Evolutionary conservation across 2,888 invertebrate genomes (phyloP), one percentile per base, ranked within the genome.

Genomic region (Mesorhabditis sp.): DNA sequence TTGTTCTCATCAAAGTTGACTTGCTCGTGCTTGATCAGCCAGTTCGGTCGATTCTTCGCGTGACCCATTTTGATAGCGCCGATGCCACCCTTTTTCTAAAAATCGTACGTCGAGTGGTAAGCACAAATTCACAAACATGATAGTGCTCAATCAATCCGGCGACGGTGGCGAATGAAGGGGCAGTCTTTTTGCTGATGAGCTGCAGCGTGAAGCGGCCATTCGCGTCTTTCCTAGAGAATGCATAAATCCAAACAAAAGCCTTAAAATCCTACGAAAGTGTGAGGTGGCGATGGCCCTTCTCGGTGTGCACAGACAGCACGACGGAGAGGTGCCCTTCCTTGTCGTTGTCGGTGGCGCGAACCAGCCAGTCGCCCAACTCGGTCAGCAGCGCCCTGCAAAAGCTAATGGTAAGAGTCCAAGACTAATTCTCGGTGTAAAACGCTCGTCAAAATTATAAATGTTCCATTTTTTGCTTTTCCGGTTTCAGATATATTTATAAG

Each of bases 1-100:
- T 71, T 72, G 13, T 68, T 69, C 28, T 64, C 43, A 62, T 76
- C 66, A 66, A 70, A 81, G 7, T 44, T 45, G 64, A 80, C 70
- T 41, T 70, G 66, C 6, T 73, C 72, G 70, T 79, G 79, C 45
- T 74, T 73, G 45, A 81, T 77, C 61, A 79, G 69, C 79, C 81
- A 72, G 44, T 65, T 63, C 45, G 79, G 74, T 44, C 79, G 71
- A 28, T 67, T 65, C 10, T 77, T 66, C 13, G 67, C 72, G 66
- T 76, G 62, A 4, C 67, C 62, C 41, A 68, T 44, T 4, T 71
- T 5, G 61, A 43, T 28, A 2, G 1, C 43, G 13, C 5, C 5
- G 44, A 67, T 4, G 10, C 28, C 28, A 28, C 28, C 28, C 28
- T 28, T 28, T 28, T 28, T 28, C 28, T 28, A 28, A 28, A 28